Base-by-base conservation (phyloP, 2,113 vertebrate genomes). In the Bos javanicus region DNA sequence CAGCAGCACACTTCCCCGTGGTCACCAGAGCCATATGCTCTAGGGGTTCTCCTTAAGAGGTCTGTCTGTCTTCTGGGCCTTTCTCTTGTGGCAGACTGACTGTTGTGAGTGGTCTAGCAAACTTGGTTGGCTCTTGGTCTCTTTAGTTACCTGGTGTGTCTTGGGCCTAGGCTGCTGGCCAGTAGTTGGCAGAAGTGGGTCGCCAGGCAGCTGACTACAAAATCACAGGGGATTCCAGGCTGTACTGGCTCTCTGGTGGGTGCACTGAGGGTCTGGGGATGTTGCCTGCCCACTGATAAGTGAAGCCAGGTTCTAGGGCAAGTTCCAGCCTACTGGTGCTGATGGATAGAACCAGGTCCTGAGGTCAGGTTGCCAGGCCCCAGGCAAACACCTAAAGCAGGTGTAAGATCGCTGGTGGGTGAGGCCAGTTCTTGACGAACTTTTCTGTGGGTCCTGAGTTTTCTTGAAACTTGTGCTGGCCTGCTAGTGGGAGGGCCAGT, bases 191-290 rank as follows among this genome's bases (percentile, higher is more conserved):
- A 81, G 16, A 81, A 81, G 16, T 13, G 5, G 17, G 78, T 52
- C 30, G 13, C 30, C 9, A 52, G 48, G 30, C 17, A 81, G 78
- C 6, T 52, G 30, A n/a, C 78, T 52, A 33, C 30, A 81, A 30
- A 81, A 81, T 12, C 28, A 33, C 78, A 81, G 78, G 48, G 78
- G 39, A 81, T 21, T 33, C 48, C 19, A 33, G 30, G 78, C 17
- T 21, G 30, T 81, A 17, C 78, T 52, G 78, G 78, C 48, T 52
- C 2, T 0, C 78, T 81, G 48, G 48, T 81, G 30, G 10, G 30
- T 2, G 17, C 17, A 81, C 16, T 52, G 1, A 52, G 30, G 48
- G 30, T 52, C 30, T 0, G 0, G 78, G 5, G 10, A 19, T 33
- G 48, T 52, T 81, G 48, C 30, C 48, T 21, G 11, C 3, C 48